Evolutionary conservation across 2,888 invertebrate genomes (phyloP).

Genomic region (Spodoptera picta): DNA sequence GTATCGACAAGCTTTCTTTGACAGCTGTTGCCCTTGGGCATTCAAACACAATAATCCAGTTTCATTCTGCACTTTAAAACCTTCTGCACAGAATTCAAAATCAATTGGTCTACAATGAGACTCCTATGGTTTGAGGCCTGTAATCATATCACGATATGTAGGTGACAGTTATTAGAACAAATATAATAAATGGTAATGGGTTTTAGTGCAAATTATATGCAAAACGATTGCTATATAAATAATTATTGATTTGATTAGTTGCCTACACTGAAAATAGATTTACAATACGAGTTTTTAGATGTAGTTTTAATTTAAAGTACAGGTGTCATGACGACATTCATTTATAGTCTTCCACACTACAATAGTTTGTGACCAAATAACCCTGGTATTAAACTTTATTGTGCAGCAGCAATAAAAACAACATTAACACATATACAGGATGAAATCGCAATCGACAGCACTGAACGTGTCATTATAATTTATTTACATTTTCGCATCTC

Average conservation of each 20-base stretch:
- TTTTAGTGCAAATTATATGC: conserved; percentile 21
- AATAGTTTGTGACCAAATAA: too few species aligned
- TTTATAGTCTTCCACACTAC: too few species aligned
- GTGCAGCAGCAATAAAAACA: too few species aligned
- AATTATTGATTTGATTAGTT: conserved; percentile 3
- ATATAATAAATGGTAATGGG: conserved; percentile 17
- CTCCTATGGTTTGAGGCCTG: neutral
- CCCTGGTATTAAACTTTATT: too few species aligned
- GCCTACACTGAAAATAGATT: neutral
- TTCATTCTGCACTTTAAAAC: neutral
- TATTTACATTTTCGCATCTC: conserved; percentile 1
- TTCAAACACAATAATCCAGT: neutral
- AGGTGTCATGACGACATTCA: too few species aligned
- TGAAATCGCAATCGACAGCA: too few species aligned
- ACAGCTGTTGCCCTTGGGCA: conserved; percentile 29
- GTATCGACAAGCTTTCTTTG: conserved; percentile 25
- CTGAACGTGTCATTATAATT: neutral
- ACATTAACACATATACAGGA: too few species aligned
- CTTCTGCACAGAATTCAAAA: conserved; percentile 7
- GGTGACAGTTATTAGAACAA: conserved; percentile 23
- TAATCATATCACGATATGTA: conserved; percentile 7
- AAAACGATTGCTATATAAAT: conserved; percentile 3
- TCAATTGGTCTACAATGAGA: neutral
- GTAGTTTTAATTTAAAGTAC: too few species aligned
- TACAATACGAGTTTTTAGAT: too few species aligned